Base-by-base conservation (phyloP, 92 coral and sea anemone genomes). In the Epizoanthus rinbou region DNA sequence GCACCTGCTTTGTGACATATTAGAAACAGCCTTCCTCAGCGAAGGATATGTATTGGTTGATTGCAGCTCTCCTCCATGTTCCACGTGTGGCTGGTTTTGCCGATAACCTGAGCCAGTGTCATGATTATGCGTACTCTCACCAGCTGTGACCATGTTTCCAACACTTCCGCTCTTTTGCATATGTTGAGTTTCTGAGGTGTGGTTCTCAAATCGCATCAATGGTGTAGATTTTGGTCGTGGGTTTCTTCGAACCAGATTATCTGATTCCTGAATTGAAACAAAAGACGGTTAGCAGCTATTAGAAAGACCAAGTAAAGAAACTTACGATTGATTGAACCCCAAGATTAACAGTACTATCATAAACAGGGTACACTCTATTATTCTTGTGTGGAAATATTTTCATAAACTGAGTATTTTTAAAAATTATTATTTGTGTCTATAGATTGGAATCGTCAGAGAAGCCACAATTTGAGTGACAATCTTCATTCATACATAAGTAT, bases 151-250 rank as follows among this genome's bases (percentile, higher is more conserved):
- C 70, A 95, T 86, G 87, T 91, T 91, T 13, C 92, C 97, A 74
- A 88, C 80, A 64, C 96, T 92, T 14, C 94, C 93, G 47, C 85
- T 85, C 74, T 83, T 86, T 68, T 84, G 90, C 21, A 82, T 84
- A 5, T 66, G 69, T 24, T 76, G 85, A 8, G 81, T 47, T 17
- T 88, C 87, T 16, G 90, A 87, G 70, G 80, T 75, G 9, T 80
- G 91, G 63, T 70, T 71, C 35, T 75, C 81, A n/a, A 85, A 84
- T 24, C 94, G 88, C 76, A 88, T 28, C 24, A 91, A 90, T 19
- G 99, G 99, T 37, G 99, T 96, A 66, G 99, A 96, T 57, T 93
- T 92, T 14, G 99, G 92, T 8, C 99, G 89, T n/a, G 94, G 86
- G 11, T 81, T 91, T 72, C 90, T 76, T 23, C 73, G 86, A 0